Base-by-base conservation (phyloP, 92 coral and sea anemone genomes). In the Pocillopora grandis region DNA sequence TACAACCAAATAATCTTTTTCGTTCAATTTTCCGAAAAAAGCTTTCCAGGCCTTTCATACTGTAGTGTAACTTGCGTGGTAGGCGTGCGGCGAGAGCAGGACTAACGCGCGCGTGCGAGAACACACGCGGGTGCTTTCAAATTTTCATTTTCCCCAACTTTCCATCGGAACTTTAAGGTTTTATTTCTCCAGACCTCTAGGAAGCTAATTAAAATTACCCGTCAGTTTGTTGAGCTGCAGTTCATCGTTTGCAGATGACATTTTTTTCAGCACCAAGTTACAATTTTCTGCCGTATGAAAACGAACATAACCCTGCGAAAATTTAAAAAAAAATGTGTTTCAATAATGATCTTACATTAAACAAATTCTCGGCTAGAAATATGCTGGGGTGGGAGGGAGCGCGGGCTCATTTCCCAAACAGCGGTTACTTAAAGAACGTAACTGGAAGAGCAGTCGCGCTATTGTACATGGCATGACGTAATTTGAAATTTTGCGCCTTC, bases 281-380 rank as follows among this genome's bases (percentile, higher is more conserved):
- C 98, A 97, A 19, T 87, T 95, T 78, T 90, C 94, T 36, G 92
- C 81, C 1, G 99, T 92, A 62, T 85, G 91, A 75, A 97, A 97
- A 42, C 99, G 97, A 19, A 97, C 96, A 75, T 88, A 87, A 21
- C 99, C 99, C 99, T 97, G 79, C 42, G 67, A 55, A 81, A 1
- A 79, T 52, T 80, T 8, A 58, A 48, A 7, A 31, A 35, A 16
- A 13, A 4, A 59, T 58, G 61, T 23, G 49, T 42, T 3, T 12
- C 49, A 69, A 10, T 5, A 36, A 33, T 16, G 49, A 42, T 42
- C 7, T 42, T 42, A 42, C 7, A 16, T 59, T 59, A 2, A 59
- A 59, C 18, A 59, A 3, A 6, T 42, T 42, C 49, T 42, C 0
- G 27, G 27, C 27, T 23, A 23, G 27, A 23, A 23, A 23, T 23